Percentiles rank a stretch among this genome's conserved stretches.
phyloP scores from a whole-genome alignment of 1,140 invertebrate genomes.

The Eurytemora carolleeae region DNA sequence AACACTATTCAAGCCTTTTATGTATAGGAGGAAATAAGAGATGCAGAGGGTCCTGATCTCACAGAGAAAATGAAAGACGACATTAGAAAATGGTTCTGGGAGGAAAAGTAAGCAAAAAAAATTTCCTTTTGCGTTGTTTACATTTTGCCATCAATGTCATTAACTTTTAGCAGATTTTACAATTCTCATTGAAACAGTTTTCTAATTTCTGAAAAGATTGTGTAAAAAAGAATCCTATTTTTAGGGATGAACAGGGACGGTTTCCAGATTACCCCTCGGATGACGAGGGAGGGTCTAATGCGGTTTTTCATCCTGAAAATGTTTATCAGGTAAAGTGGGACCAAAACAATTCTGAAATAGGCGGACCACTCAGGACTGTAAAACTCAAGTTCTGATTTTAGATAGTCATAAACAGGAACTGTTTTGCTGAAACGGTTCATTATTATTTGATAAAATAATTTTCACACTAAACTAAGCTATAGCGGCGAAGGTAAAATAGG shows the following conservation, averaged over 20 bases:
- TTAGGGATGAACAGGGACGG: constrained; percentile 28
- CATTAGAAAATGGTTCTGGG: constrained; percentile 33
- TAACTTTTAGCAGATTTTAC: no score
- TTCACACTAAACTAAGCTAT: no score
- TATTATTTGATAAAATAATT: no score
- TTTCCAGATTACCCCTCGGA: constrained; percentile 33
- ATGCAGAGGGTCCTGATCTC: constrained; percentile 29
- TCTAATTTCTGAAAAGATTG: not conserved
- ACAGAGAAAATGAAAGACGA: constrained; percentile 32
- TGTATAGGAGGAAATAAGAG: constrained; percentile 28
- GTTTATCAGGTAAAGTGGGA: constrained; percentile 20
- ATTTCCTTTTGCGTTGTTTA: no score
- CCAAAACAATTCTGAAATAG: constrained; percentile 15
- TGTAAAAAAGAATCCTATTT: constrained; percentile 15
- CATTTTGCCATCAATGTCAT: not conserved
- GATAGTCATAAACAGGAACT: no score
- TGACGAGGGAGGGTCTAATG: constrained; percentile 32
- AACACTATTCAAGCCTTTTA: no score
- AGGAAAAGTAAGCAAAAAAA: constrained; percentile 15
- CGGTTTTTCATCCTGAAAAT: constrained; percentile 27
- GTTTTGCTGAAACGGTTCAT: no score
- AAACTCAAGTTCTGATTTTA: no score
- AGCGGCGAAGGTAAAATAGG: no score
- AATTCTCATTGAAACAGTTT: not conserved
- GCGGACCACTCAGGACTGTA: no score